Evolutionary conservation across 1,140 invertebrate genomes (phyloP).

Genomic region (Trinorchestia longiramus): DNA sequence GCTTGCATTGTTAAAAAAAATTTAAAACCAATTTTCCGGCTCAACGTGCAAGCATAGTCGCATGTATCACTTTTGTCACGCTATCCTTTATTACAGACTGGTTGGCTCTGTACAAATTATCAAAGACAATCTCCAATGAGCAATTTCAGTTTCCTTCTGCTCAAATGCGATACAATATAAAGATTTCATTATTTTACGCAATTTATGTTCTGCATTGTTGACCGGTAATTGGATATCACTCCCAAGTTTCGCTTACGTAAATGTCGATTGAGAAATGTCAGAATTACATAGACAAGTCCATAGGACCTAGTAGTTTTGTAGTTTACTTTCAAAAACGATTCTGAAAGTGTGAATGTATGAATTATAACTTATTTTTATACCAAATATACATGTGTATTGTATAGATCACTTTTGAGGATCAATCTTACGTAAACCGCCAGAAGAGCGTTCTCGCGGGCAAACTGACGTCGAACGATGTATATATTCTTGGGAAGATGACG

Average conservation of each 20-base stretch:
- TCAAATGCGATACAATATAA: neutral
- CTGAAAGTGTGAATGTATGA: slow-evolving; percentile 24
- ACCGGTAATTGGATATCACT: neutral
- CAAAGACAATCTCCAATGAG: slow-evolving; percentile 11
- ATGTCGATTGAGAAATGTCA: slow-evolving; percentile 1
- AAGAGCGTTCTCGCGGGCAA: neutral
- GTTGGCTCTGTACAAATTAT: slow-evolving; percentile 5
- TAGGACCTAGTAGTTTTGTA: neutral
- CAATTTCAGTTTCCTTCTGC: slow-evolving; percentile 30
- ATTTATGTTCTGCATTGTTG: neutral
- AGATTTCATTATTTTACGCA: neutral
- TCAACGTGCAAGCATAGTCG: neutral
- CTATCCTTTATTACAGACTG: slow-evolving; percentile 14
- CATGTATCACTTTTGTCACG: neutral
- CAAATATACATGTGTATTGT: slow-evolving; percentile 39
- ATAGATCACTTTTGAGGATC: slow-evolving; percentile 3
- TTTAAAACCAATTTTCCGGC: neutral
- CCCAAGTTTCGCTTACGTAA: neutral
- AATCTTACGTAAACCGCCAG: neutral
- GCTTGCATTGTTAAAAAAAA: neutral
- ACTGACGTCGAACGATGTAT: neutral
- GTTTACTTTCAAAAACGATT: slow-evolving; percentile 17
- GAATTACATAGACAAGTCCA: neutral
- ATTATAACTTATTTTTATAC: slow-evolving; percentile 51
- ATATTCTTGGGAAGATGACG: neutral